These are phyloP conservation scores for Frankliniella fusca DNA, from an alignment of 2,888 invertebrate genomes.

Conservation along the genomic window DNA sequence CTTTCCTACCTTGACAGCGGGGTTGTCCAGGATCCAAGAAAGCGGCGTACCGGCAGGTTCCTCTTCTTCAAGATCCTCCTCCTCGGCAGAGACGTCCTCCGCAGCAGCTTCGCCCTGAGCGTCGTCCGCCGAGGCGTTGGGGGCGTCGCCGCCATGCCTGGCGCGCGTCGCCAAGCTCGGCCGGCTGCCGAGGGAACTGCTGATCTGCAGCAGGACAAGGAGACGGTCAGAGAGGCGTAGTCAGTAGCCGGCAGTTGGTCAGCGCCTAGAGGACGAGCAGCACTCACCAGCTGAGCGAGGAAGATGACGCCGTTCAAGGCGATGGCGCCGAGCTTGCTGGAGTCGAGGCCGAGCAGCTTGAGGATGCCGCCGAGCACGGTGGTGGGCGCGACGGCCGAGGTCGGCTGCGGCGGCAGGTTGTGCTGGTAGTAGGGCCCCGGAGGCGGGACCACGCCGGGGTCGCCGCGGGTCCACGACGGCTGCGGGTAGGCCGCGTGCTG, in stretches of 20 bases:
- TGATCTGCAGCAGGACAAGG: conserved; percentile 51
- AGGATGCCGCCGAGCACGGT: conserved; percentile 54
- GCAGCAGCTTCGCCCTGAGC: not conserved
- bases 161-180: not conserved
- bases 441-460: conserved; percentile 31
- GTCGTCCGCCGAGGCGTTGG: not conserved
- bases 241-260: not conserved
- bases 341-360: conserved; percentile 68
- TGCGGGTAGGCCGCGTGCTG: not conserved
- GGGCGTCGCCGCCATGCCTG: not conserved
- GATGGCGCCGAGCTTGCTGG: conserved; percentile 71
- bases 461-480: not conserved
- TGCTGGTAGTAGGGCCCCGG: conserved; percentile 10
- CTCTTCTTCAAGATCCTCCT: conserved; percentile 31
- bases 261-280: not conserved
- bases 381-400: not conserved
- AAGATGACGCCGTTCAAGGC: conserved; percentile 79
- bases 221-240: too few relatives aligned
- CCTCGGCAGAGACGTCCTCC: not conserved
- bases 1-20: conserved; percentile 45
- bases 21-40: conserved; percentile 62
- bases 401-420: not conserved
- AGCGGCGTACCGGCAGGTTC: conserved; percentile 49
- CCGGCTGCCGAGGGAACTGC: conserved; percentile 46
- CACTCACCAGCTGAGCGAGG: conserved; percentile 74